Conservation (phyloP, 2,888 invertebrate genomes). For the Eristalis arbustorum region DNA sequence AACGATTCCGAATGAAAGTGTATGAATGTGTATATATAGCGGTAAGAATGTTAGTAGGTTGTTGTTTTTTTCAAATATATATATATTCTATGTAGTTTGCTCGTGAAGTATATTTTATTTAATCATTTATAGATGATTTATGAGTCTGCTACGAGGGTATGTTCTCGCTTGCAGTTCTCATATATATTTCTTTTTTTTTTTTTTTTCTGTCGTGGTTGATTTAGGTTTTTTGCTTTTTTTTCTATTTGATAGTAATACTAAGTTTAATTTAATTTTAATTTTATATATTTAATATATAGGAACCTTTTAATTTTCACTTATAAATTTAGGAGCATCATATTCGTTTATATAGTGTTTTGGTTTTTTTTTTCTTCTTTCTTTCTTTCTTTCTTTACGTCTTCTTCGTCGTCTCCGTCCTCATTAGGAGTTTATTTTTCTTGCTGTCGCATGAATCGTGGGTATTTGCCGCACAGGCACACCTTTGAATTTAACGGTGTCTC, state of each 20-base stretch:
- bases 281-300: constrained; percentile 73
- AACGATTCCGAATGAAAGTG: not conserved
- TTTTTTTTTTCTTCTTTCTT: not conserved
- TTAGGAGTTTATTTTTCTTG: too few relatives aligned
- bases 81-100: constrained; percentile 13
- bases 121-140: constrained; percentile 5
- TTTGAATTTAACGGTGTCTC: too few relatives aligned
- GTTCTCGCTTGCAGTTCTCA: not conserved
- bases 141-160: not conserved
- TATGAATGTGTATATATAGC: not conserved
- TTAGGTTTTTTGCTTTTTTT: constrained; percentile 12
- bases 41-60: constrained; percentile 8
- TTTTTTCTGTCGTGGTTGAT: constrained; percentile 9
- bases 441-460: too few relatives aligned
- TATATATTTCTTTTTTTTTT: constrained; percentile 13
- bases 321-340: constrained; percentile 55
- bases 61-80: constrained; percentile 2
- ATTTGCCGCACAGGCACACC: too few relatives aligned
- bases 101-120: constrained; percentile 51
- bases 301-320: constrained; percentile 73
- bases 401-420: too few relatives aligned
- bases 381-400: not conserved
- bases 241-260: constrained; percentile 67
- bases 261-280: constrained; percentile 53
- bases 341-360: not conserved